These are phyloP conservation scores for Macrobrachium nipponense DNA, from an alignment of 1,140 invertebrate species.

Conservation along the genomic window DNA sequence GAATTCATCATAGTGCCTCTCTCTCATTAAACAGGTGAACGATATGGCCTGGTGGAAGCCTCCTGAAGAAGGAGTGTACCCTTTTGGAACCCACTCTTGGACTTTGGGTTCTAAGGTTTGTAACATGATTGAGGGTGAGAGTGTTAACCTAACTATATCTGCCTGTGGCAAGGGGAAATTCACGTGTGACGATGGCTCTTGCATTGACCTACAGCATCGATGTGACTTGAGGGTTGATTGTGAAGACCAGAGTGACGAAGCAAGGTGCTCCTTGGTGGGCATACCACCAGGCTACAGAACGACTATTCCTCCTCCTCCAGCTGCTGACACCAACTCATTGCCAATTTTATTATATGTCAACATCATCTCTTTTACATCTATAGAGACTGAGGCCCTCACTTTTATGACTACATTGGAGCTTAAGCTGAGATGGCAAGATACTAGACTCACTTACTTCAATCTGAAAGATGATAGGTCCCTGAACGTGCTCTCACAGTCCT, in stretches of 20 bases:
- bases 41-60: constrained; percentile 32
- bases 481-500: constrained; percentile 50
- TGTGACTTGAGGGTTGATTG: constrained; percentile 88
- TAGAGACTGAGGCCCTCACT: constrained; percentile 57
- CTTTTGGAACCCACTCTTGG: constrained; percentile 47
- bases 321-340: constrained; percentile 2
- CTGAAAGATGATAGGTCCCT: constrained; percentile 55
- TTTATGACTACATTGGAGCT: constrained; percentile 47
- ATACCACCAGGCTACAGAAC: constrained; percentile 46
- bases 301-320: constrained; percentile 53
- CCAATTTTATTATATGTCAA: constrained; percentile 39
- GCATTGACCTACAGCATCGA: constrained; percentile 83
- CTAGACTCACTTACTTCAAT: constrained; percentile 54
- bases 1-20: neutral
- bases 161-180: constrained; percentile 83
- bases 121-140: neutral
- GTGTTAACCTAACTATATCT: constrained; percentile 56
- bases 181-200: constrained; percentile 91
- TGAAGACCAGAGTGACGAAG: constrained; percentile 89
- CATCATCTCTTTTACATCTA: constrained; percentile 56
- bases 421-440: constrained; percentile 51
- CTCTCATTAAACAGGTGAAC: neutral
- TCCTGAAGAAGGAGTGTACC: neutral
- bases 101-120: constrained; percentile 12
- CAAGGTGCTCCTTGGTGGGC: constrained; percentile 75